A percentile compares a stretch with the other conserved stretches of the same genome.
phyloP scores from a whole-genome alignment of 2,113 vertebrate species.

The Embiotoca jacksoni region DNA sequence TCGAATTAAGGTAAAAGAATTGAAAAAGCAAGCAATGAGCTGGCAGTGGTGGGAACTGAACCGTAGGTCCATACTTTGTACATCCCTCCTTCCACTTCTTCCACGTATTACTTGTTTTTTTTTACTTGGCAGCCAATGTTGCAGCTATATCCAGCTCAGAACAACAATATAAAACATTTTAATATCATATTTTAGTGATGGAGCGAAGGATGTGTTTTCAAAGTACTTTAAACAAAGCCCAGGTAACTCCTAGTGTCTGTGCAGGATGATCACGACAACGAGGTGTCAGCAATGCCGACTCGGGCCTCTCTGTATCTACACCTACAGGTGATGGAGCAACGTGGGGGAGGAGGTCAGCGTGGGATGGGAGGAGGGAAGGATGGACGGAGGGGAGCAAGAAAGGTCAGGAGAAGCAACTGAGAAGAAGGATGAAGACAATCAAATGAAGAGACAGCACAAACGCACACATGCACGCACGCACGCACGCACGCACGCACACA shows the following conservation, averaged over 20 bases:
- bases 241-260: conserved; percentile 31
- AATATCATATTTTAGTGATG: conserved; percentile 9
- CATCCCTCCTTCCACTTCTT: conserved; percentile 41
- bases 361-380: conserved; percentile 56
- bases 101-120: neutral
- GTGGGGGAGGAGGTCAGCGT: conserved; percentile 48
- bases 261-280: conserved; percentile 30
- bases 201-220: conserved; percentile 51
- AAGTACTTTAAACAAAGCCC: conserved; percentile 38
- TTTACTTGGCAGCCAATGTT: conserved; percentile 2
- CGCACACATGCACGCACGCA: conserved; percentile 50
- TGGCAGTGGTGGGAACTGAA: conserved; percentile 27
- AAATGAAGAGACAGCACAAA: conserved; percentile 71
- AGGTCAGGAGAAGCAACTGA: conserved; percentile 74
- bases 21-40: conserved; percentile 51
- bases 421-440: conserved; percentile 67
- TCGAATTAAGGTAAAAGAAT: neutral
- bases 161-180: neutral
- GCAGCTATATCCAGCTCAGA: neutral
- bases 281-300: conserved; percentile 30
- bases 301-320: conserved; percentile 54
- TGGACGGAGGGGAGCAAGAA: conserved; percentile 50
- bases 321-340: conserved; percentile 56
- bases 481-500: conserved; percentile 10
- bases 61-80: conserved; percentile 19